Evolutionary conservation across 2,888 invertebrate genomes (phyloP).

Genomic region (Pinctada fucata): DNA sequence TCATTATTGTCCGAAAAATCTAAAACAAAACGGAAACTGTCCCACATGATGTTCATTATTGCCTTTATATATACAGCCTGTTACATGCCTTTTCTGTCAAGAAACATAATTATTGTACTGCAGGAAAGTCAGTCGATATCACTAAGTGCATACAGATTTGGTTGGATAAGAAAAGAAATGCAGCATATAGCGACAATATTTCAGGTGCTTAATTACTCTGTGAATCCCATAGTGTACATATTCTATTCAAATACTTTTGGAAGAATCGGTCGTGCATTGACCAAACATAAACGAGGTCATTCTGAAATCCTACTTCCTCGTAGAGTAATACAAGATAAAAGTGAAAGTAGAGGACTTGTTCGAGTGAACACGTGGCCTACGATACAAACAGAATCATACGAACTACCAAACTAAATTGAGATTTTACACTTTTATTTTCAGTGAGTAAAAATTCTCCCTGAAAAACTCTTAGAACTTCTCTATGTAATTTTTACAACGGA

Average conservation of each 20-base stretch:
- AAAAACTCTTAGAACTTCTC: too few species aligned
- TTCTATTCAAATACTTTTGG: not conserved
- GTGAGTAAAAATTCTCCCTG: too few species aligned
- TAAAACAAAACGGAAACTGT: not conserved
- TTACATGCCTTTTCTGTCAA: not conserved
- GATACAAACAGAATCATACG: too few species aligned
- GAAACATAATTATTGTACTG: not conserved
- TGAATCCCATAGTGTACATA: slow-evolving; percentile 4
- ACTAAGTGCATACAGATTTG: too few species aligned
- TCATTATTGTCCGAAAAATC: not conserved
- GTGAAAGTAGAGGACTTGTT: too few species aligned
- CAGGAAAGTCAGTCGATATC: not conserved
- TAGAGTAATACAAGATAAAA: too few species aligned
- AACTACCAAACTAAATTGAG: too few species aligned
- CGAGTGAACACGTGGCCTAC: too few species aligned
- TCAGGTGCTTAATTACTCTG: slow-evolving; percentile 6
- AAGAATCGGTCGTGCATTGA: not conserved
- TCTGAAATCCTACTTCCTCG: not conserved
- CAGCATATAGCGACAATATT: not conserved
- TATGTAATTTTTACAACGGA: too few species aligned
- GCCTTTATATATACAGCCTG: not conserved
- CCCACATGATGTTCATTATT: not conserved
- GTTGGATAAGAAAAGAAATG: not conserved
- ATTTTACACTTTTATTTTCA: too few species aligned
- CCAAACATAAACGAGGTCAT: not conserved